Conservation (phyloP, 1,140 invertebrate species). For the Leucophenga varia region DNA sequence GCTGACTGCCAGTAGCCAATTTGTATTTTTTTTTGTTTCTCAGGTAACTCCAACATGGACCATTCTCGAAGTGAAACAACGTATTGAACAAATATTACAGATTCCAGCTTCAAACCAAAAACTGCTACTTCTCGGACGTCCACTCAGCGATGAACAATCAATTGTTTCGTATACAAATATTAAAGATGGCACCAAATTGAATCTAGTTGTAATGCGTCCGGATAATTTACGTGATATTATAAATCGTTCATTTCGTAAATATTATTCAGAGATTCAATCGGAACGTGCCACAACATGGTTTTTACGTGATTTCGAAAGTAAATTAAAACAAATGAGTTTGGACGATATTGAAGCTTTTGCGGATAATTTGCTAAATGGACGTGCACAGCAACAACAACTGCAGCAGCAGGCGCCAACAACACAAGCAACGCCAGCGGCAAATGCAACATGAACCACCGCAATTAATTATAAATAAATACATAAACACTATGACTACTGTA, state of each 20-base stretch:
- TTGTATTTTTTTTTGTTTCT: not conserved
- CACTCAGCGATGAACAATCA: constrained; percentile 58
- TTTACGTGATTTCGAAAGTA: constrained; percentile 58
- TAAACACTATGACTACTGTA: no score
- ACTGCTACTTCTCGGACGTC: constrained; percentile 56
- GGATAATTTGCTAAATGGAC: constrained; percentile 23
- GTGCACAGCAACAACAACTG: no score
- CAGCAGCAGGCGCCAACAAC: no score
- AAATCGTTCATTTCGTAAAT: constrained; percentile 56
- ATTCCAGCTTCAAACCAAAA: constrained; percentile 59
- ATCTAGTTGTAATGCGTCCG: constrained; percentile 58
- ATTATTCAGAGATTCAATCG: constrained; percentile 57
- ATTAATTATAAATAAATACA: no score
- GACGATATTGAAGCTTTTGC: constrained; percentile 60
- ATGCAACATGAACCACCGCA: no score
- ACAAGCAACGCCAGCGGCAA: no score
- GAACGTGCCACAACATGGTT: constrained; percentile 56
- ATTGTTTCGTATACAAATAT: constrained; percentile 58
- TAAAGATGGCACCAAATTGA: constrained; percentile 59
- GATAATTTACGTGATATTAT: constrained; percentile 56
- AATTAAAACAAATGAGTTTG: constrained; percentile 57
- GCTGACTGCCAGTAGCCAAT: not conserved
- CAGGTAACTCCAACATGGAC: constrained; percentile 51
- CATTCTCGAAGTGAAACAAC: constrained; percentile 58
- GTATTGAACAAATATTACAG: constrained; percentile 57